Evolutionary conservation across 2,113 vertebrate genomes (phyloP).

Genomic region (Nesogale talazaci): DNA sequence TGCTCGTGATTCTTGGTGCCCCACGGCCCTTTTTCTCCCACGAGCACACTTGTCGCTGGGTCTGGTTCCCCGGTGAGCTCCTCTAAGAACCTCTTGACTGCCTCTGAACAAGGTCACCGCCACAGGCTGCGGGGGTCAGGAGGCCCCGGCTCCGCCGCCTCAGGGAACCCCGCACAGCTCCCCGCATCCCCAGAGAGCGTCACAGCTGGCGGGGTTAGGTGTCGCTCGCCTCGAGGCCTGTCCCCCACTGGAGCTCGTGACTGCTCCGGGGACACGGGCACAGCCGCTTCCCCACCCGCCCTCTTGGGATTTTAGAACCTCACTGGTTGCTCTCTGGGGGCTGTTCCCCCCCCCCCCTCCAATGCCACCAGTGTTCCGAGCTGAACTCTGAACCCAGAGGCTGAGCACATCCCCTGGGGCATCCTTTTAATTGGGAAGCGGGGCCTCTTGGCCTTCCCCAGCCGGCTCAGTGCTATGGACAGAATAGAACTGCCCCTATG

Average conservation of each 20-base stretch:
- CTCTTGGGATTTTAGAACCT: no score
- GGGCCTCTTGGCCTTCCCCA: neutral
- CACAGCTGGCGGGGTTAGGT: neutral
- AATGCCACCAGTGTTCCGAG: no score
- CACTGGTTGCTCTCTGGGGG: no score
- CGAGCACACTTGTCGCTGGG: neutral
- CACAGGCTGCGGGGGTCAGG: neutral
- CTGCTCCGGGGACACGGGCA: no score
- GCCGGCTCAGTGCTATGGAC: no score
- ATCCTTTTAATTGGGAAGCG: neutral
- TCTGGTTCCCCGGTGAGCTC: neutral
- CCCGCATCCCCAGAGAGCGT: neutral
- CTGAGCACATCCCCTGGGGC: neutral
- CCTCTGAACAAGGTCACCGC: neutral
- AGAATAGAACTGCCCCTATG: no score
- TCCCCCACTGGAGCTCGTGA: no score
- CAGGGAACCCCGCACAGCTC: neutral
- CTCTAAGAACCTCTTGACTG: neutral
- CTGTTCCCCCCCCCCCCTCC: no score
- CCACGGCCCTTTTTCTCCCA: neutral
- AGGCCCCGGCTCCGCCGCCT: fast-evolving
- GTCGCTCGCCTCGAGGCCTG: neutral
- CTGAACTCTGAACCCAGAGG: neutral
- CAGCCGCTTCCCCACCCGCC: no score
- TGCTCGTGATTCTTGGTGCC: no score